Evolutionary conservation across 2,113 vertebrate genomes (phyloP).

Genomic region (Anoura caudifer): DNA sequence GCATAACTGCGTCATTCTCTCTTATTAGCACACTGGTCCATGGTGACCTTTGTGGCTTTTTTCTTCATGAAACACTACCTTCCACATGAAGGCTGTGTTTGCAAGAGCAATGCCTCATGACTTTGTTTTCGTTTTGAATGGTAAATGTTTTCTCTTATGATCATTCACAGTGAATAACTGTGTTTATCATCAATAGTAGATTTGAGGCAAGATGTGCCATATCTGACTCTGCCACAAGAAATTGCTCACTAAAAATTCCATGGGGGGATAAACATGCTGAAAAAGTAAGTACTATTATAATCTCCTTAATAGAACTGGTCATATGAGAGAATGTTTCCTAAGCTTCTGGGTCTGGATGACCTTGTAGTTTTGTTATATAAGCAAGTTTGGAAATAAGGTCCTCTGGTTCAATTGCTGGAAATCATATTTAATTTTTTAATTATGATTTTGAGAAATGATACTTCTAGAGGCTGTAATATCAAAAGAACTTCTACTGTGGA

Average conservation of each 20-base stretch:
- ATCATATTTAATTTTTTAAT: background rate
- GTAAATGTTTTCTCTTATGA: background rate
- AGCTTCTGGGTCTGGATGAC: background rate
- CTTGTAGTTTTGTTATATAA: background rate
- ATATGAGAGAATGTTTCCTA: background rate
- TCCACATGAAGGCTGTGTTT: background rate
- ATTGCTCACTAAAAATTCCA: background rate
- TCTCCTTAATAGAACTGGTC: background rate
- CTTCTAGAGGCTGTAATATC: background rate
- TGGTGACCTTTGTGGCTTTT: background rate
- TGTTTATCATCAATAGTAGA: background rate
- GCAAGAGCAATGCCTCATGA: background rate
- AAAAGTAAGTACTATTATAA: background rate
- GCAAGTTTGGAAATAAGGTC: background rate
- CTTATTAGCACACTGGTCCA: background rate
- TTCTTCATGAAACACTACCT: background rate
- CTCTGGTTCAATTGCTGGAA: background rate
- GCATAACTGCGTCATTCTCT: background rate
- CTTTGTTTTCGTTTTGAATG: background rate
- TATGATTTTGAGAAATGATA: background rate
- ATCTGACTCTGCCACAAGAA: background rate
- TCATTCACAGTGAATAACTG: background rate
- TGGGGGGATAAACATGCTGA: background rate
- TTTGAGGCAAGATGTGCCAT: background rate
- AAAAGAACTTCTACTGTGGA: background rate